These are phyloP conservation scores for Fulmarus glacialis DNA, from an alignment of 2,113 vertebrate species.

Conservation along the genomic window DNA sequence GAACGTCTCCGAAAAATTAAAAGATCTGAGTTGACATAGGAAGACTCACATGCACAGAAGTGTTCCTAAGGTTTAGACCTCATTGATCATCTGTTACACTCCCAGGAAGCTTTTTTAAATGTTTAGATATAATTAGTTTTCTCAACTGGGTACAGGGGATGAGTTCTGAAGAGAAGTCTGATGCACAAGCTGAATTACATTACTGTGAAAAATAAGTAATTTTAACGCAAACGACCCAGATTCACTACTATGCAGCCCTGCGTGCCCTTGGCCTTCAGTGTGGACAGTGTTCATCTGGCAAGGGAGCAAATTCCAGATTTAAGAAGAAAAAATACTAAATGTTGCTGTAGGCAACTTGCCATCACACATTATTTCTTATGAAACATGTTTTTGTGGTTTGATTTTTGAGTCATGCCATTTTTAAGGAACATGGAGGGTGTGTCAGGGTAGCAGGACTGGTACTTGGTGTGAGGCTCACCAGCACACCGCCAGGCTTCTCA, in stretches of 20 bases:
- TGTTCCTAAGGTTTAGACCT: constrained; percentile 21
- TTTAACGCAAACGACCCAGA: not conserved
- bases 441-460: not conserved
- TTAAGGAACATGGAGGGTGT: not conserved
- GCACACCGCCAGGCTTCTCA: not conserved
- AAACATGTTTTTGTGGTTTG: constrained; percentile 50
- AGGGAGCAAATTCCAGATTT: constrained; percentile 32
- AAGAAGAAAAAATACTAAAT: constrained; percentile 41
- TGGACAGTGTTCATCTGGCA: constrained; percentile 24
- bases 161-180: not conserved
- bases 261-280: not conserved
- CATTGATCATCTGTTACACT: not conserved
- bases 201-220: not conserved
- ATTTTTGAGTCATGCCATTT: constrained; percentile 18
- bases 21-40: not conserved
- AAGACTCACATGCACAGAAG: not conserved
- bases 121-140: constrained; percentile 18
- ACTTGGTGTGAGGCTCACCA: not conserved
- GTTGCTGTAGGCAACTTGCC: constrained; percentile 42
- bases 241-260: not conserved
- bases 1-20: not conserved
- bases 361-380: constrained; percentile 37
- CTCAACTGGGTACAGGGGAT: not conserved
- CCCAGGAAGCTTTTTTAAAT: not conserved
- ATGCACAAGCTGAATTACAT: not conserved